phyloP scores from a whole-genome alignment of 2,888 invertebrate genomes.

The Dysmachus trigonus region DNA sequence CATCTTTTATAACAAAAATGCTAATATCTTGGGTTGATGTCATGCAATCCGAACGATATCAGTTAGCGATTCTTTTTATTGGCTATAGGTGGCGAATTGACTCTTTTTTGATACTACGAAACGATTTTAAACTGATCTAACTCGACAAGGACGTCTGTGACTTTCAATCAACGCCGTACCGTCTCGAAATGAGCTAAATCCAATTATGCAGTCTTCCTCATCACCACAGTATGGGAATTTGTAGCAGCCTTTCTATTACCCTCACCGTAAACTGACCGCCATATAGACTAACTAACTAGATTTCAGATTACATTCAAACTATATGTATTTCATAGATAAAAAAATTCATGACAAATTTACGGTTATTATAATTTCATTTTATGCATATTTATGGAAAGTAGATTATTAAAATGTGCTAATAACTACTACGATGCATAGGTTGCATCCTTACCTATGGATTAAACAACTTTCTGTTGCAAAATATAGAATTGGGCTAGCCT shows the following conservation, averaged over 20 bases:
- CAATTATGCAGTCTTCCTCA: not conserved
- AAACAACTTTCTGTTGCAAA: not conserved
- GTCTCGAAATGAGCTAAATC: not conserved
- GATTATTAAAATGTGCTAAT: not conserved
- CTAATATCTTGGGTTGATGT: not conserved
- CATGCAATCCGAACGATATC: not conserved
- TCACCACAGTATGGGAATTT: not conserved
- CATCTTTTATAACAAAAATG: not conserved
- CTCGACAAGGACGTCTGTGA: not conserved
- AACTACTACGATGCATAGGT: not conserved
- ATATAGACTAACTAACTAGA: not conserved
- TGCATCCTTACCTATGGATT: not conserved
- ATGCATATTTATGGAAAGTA: not conserved
- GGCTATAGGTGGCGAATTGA: not conserved
- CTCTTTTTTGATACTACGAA: not conserved
- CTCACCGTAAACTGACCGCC: not conserved
- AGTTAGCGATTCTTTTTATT: not conserved
- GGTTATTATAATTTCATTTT: not conserved
- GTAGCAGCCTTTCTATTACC: not conserved
- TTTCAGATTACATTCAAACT: not conserved
- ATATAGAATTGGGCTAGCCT: not conserved
- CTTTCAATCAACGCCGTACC: not conserved
- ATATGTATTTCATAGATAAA: not conserved
- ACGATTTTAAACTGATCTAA: not conserved
- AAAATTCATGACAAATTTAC: not conserved